phyloP scores from a whole-genome alignment of 2,797 vertebrate species.

The Xiphophorus birchmanni region DNA sequence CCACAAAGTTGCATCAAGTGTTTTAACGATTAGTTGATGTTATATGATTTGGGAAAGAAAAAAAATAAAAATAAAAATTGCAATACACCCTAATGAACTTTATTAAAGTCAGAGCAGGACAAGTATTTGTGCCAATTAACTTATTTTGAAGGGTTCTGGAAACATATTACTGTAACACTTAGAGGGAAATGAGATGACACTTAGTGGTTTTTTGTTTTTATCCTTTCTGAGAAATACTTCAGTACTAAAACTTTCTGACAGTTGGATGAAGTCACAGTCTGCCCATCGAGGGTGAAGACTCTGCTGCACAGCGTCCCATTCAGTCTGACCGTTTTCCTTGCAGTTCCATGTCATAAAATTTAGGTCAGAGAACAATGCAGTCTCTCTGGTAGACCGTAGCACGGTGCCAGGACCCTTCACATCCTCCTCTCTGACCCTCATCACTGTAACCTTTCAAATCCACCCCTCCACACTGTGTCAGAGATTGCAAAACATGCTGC shows the following conservation, averaged over 20 bases:
- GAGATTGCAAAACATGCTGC: constrained; percentile 17
- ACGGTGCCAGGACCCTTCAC: constrained; percentile 58
- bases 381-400: constrained; percentile 66
- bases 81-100: neutral
- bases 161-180: neutral
- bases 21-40: neutral
- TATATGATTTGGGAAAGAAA: neutral
- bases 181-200: neutral
- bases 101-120: neutral
- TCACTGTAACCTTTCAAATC: constrained; percentile 35
- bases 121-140: neutral
- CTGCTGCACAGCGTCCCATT: constrained; percentile 42
- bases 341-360: constrained; percentile 74
- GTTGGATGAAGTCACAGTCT: constrained; percentile 64
- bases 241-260: constrained; percentile 50
- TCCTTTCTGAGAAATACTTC: constrained; percentile 11
- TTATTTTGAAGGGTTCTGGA: neutral
- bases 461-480: constrained; percentile 25
- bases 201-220: neutral
- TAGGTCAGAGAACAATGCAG: constrained; percentile 77
- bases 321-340: constrained; percentile 49
- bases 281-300: constrained; percentile 57
- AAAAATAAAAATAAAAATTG: neutral
- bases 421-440: constrained; percentile 58
- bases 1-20: neutral